These are phyloP conservation scores for Adelosebastes latens DNA, from an alignment of 2,797 vertebrate genomes.

Conservation along the genomic window DNA sequence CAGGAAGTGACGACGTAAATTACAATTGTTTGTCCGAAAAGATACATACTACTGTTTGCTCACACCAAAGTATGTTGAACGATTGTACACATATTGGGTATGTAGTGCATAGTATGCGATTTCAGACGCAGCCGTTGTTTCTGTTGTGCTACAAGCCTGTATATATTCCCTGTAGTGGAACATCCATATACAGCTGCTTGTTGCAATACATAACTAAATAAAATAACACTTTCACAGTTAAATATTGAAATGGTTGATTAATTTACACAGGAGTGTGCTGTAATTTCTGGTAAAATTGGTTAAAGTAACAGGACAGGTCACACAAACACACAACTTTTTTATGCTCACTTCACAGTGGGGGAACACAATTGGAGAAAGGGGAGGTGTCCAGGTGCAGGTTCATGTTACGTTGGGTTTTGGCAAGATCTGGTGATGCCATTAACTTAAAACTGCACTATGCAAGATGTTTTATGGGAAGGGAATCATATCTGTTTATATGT, in stretches of 20 bases:
- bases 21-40: no score
- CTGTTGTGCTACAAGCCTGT: constrained; percentile 13
- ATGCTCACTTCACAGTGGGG: constrained; percentile 38
- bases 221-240: background rate
- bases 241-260: background rate
- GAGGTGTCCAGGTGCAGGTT: constrained; percentile 33
- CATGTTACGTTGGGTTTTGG: constrained; percentile 9
- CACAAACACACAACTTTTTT: constrained; percentile 17
- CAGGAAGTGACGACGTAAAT: no score
- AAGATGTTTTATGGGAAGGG: background rate
- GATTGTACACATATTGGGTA: no score
- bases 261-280: background rate
- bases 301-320: background rate
- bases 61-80: no score
- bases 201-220: background rate
- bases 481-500: background rate
- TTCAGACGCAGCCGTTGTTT: background rate
- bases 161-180: background rate
- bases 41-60: no score
- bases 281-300: background rate
- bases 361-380: constrained; percentile 19
- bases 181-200: constrained; percentile 26
- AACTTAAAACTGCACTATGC: constrained; percentile 64
- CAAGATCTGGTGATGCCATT: constrained; percentile 8
- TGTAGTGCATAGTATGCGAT: no score